phyloP scores from a whole-genome alignment of 2,888 invertebrate species.

The Drosophila kambysellisi region DNA sequence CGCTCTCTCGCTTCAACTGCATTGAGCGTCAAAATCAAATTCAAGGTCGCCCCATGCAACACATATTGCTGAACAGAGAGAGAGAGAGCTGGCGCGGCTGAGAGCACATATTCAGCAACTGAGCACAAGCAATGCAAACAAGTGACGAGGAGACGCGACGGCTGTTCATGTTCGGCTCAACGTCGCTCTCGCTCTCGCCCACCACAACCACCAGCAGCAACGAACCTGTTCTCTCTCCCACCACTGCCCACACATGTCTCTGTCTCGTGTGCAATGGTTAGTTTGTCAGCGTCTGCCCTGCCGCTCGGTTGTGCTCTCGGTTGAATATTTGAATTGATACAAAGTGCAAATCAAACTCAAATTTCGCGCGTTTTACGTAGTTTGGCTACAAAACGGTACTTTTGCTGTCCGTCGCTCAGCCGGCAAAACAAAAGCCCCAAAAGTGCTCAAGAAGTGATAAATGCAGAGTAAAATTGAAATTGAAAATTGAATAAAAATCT shows the following conservation, averaged over 20 bases:
- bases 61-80: conserved; percentile 52
- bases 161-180: conserved; percentile 28
- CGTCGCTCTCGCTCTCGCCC: conserved; percentile 24
- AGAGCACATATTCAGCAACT: conserved; percentile 62
- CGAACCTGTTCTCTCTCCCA: conserved; percentile 40
- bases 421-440: conserved; percentile 45
- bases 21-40: conserved; percentile 68
- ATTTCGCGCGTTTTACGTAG: conserved; percentile 62
- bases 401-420: conserved; percentile 42
- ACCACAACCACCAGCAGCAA: conserved; percentile 15
- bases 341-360: conserved; percentile 21
- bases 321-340: conserved; percentile 31
- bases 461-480: conserved; percentile 29
- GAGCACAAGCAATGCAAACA: conserved; percentile 50
- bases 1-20: conserved; percentile 24
- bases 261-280: conserved; percentile 40
- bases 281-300: conserved; percentile 71
- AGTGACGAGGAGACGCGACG: conserved; percentile 51
- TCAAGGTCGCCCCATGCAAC: conserved; percentile 67
- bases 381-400: conserved; percentile 47
- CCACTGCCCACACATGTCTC: conserved; percentile 14
- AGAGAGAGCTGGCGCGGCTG: conserved; percentile 4
- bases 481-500: conserved; percentile 25
- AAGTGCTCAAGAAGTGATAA: conserved; percentile 26
- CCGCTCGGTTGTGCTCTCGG: conserved; percentile 71